Evolutionary conservation across 2,113 vertebrate genomes (phyloP).

Genomic region (Zootoca vivipara): DNA sequence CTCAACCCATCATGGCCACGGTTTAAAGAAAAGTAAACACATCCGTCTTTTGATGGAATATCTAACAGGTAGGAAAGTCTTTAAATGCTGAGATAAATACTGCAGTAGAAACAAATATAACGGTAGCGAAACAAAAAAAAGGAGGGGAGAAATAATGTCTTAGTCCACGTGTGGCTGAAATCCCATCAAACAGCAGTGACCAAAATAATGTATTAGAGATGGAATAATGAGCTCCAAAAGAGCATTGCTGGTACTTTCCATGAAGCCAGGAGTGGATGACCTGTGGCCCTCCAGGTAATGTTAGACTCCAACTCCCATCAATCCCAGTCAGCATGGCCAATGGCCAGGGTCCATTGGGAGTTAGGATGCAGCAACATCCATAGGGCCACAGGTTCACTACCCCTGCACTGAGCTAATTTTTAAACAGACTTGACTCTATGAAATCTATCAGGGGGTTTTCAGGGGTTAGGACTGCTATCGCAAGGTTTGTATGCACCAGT

Average conservation of each 20-base stretch:
- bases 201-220: neutral
- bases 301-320: neutral
- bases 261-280: no score
- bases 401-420: neutral
- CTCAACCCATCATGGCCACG: conserved; percentile 18
- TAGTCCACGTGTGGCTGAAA: neutral
- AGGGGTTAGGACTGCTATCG: neutral
- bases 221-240: neutral
- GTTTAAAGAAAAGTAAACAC: conserved; percentile 32
- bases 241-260: neutral
- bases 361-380: neutral
- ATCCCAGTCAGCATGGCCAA: neutral
- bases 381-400: neutral
- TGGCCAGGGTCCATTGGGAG: neutral
- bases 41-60: conserved; percentile 28
- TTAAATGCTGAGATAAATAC: conserved; percentile 21
- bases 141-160: neutral
- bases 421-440: neutral
- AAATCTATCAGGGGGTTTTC: no score
- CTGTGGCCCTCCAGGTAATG: neutral
- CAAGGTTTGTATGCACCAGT: neutral
- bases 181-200: neutral
- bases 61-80: conserved; percentile 18
- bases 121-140: neutral
- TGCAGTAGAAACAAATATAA: neutral